Percentiles rank a stretch among this genome's conserved stretches.
These are phyloP conservation scores for Arctia plantaginis DNA, from an alignment of 2,888 invertebrate genomes.

Conservation along the genomic window DNA sequence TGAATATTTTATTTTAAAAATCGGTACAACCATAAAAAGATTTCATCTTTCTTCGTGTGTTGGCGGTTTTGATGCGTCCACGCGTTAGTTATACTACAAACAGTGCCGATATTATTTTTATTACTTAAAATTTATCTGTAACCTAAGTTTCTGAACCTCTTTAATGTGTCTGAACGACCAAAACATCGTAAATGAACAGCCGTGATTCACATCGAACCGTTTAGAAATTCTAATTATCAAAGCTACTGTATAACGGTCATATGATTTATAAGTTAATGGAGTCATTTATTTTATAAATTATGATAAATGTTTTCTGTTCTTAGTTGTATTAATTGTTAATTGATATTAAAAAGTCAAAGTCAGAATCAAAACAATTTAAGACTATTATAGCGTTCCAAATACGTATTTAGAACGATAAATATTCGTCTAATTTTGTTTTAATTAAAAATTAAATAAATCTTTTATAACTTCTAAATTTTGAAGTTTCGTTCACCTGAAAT, in stretches of 20 bases:
- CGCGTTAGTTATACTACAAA: neutral
- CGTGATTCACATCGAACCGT: conserved; percentile 34
- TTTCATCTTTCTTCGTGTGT: neutral
- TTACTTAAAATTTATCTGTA: neutral
- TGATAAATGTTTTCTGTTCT: conserved; percentile 28
- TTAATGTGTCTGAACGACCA: conserved; percentile 9
- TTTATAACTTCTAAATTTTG: too few relatives aligned
- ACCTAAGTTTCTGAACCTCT: neutral
- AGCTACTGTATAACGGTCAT: conserved; percentile 48
- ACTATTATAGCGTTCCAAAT: too few relatives aligned
- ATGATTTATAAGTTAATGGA: conserved; percentile 54
- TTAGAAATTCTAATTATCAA: conserved; percentile 41
- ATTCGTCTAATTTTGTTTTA: too few relatives aligned
- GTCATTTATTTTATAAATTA: conserved; percentile 52
- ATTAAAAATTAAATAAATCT: too few relatives aligned
- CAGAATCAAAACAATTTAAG: too few relatives aligned
- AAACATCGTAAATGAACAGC: conserved; percentile 26
- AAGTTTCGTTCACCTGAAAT: too few relatives aligned
- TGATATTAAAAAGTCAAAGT: neutral
- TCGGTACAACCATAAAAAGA: neutral
- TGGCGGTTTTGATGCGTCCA: neutral
- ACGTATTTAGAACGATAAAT: too few relatives aligned
- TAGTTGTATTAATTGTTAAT: conserved; percentile 12
- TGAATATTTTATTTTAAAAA: too few relatives aligned
- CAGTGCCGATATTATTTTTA: neutral